Base-by-base conservation (phyloP, 1,140 invertebrate genomes). In the Gonatopus flavifemur region DNA sequence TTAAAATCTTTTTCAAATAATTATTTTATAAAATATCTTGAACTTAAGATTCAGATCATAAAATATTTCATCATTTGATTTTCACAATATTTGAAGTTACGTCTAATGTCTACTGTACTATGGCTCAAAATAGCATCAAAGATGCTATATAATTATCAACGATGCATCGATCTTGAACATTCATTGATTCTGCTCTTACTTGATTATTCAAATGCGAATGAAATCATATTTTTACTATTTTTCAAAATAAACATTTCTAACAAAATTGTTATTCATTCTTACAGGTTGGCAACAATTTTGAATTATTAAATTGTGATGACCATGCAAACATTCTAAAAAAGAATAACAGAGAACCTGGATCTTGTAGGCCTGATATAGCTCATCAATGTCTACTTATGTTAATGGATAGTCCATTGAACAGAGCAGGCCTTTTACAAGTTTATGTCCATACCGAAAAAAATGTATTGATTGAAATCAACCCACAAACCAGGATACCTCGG, bases 401-500 rank as follows among this genome's bases (percentile, higher is more conserved):
- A 28, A 87, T 98, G 78, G 96, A 99, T 67, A 96, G 93, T 63
- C 96, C 96, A 0, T 76, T 99, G 12, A 99, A 98, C 67, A 78
- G 93, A 62, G 91, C 93, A 46, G 93, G 92, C 12, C 73, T 93
- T 8, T 71, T 94, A 12, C 90, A 93, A 82, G 93, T 99, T 0
- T 99, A 96, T 70, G 84, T 99, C 52, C 92, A 94, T 58, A 99
- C 97, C 30, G 91, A 89, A 63, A 91, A 93, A 69, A 98, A 98
- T 86, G 94, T 98, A 33, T 79, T 99, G 0, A 98, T 99, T 66
- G 95, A 99, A 88, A 87, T 99, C 18, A 96, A 97, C 80, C 96
- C 98, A 35, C 96, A 98, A 77, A 99, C 96, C 7, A 86, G 97
- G 68, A 97, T 99, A 70, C 98, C 98, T 1, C 84, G 97, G 64